Evolutionary conservation across 2,888 invertebrate genomes (phyloP), one percentile per base, ranked within the genome.

Genomic region (Heterodera filipjevi): DNA sequence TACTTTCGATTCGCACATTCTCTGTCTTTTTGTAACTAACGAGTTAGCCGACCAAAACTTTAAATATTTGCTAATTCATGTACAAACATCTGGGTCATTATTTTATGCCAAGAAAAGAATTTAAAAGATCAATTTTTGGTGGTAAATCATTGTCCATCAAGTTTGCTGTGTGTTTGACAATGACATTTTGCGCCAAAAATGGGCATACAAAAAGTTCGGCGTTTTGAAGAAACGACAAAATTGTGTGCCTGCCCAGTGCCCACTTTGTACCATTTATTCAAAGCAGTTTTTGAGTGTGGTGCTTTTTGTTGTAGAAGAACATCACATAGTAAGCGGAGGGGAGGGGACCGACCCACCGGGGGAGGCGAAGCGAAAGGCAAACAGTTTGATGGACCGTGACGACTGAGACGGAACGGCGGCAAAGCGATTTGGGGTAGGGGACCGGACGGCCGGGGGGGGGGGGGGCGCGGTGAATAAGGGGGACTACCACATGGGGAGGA

Each of bases 381-480:
- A 59, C 59, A 59, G 59, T 59, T 59, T 59, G 59, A 59, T 59
- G 59, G 59, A 59, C 59, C 59, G 59, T 59, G 59, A 59, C 59
- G n/a, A 59, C 59, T n/a, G 59, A 59, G 59, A 27, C 27, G 59
- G 59, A 22, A 27, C 59, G 59, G 27, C 59, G 59, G 49, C 49
- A 16, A 16, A 0, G 49, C 49, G 49, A 49, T 49, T 49, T 49
- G 16, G 49, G 49, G 49, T 12, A 3, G 49, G 49, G 16, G 49
- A 49, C 16, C 19, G 44, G 44, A 12, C 8, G 3, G 16, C 16
- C 16, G 49, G 49, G 49, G 49, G 49, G 49, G 19, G 14, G 59
- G 59, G 27, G 10, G 53, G 22, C 53, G 19, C 49, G 19, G 53
- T 22, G 53, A 53, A 59, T 22, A 27, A 27, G 39, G 39, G 39